Evolutionary conservation across 2,888 invertebrate genomes (phyloP).

Genomic region (Tetanocera ferruginea): DNA sequence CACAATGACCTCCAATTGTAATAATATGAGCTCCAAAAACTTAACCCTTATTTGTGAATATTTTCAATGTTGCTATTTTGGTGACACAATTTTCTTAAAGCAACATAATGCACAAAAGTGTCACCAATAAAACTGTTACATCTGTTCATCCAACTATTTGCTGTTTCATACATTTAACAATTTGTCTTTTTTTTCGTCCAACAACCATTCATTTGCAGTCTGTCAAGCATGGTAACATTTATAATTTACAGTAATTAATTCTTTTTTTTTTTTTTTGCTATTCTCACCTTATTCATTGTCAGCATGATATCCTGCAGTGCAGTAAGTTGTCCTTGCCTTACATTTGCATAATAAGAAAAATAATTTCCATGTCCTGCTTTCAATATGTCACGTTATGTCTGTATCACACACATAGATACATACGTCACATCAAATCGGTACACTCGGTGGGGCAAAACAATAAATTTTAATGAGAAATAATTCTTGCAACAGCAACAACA

Average conservation of each 20-base stretch:
- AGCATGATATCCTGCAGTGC: not conserved
- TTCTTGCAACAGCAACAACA: constrained; percentile 11
- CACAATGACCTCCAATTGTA: no score
- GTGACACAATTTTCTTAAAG: no score
- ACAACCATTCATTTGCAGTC: not conserved
- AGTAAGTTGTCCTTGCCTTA: not conserved
- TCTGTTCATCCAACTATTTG: no score
- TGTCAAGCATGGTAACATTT: not conserved
- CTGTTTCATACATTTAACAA: no score
- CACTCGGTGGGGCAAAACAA: constrained; percentile 13
- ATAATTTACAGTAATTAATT: constrained; percentile 22
- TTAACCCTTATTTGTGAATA: no score
- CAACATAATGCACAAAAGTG: no score
- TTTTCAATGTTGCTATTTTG: no score
- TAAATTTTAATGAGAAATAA: constrained; percentile 31
- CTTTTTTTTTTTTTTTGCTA: not conserved
- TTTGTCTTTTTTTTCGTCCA: not conserved
- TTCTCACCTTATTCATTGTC: not conserved
- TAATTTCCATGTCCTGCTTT: constrained; percentile 28
- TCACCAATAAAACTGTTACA: no score
- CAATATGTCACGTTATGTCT: constrained; percentile 13
- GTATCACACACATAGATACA: not conserved
- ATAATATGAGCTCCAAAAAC: no score
- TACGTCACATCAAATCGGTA: not conserved
- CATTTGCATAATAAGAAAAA: constrained; percentile 19